phyloP scores from a whole-genome alignment of 2,113 vertebrate genomes.

The Zapus hudsonius region DNA sequence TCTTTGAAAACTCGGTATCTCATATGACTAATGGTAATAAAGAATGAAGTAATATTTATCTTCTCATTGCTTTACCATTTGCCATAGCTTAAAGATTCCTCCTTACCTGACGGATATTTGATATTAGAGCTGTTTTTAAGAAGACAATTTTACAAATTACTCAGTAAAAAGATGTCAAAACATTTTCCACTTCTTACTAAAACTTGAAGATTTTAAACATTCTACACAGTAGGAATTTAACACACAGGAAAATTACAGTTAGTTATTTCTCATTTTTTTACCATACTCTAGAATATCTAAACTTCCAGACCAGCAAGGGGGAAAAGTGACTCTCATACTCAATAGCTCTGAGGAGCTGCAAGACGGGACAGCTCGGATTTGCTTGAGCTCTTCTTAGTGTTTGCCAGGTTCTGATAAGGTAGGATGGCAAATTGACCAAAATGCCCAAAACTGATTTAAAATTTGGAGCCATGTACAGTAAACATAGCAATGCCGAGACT shows the following conservation, averaged over 20 bases:
- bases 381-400: neutral
- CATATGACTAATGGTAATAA: conserved; percentile 1
- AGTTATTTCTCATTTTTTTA: conserved; percentile 13
- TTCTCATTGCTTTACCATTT: conserved; percentile 37
- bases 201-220: conserved; percentile 45
- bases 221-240: conserved; percentile 12
- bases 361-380: conserved; percentile 22
- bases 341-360: neutral
- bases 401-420: conserved; percentile 19
- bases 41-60: conserved; percentile 26
- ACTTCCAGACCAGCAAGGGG: neutral
- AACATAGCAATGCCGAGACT: neutral
- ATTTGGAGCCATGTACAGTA: neutral
- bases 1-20: conserved; percentile 32
- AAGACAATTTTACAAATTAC: conserved; percentile 48
- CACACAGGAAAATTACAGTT: neutral
- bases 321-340: neutral
- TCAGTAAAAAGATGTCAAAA: conserved; percentile 31
- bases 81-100: neutral
- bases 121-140: conserved; percentile 34
- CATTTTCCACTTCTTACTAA: conserved; percentile 42
- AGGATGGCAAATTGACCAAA: conserved; percentile 31
- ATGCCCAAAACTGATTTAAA: conserved; percentile 16
- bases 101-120: neutral
- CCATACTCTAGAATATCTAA: neutral